These are phyloP conservation scores for Calliphora vicina DNA, from an alignment of 1,140 invertebrate genomes.

Conservation along the genomic window DNA sequence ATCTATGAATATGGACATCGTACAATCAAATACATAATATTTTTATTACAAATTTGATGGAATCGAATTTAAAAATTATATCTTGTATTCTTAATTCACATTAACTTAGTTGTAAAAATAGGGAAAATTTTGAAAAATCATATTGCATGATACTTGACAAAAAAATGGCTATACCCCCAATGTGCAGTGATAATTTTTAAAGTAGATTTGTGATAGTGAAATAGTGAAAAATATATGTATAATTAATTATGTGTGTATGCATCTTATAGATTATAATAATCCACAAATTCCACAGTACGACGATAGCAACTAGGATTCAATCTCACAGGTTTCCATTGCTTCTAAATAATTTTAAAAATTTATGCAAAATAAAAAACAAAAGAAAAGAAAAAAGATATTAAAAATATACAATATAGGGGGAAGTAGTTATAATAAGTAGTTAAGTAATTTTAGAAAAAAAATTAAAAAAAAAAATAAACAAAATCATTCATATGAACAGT, in stretches of 20 bases:
- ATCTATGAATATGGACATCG: too few species aligned
- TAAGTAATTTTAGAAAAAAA: neutral
- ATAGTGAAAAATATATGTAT: neutral
- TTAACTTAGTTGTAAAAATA: too few species aligned
- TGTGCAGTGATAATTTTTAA: neutral
- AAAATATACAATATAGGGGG: slow-evolving; percentile 36
- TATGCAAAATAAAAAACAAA: slow-evolving; percentile 44
- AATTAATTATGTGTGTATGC: neutral
- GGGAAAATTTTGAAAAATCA: too few species aligned
- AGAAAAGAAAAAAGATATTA: slow-evolving; percentile 57
- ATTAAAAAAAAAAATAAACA: slow-evolving; percentile 41
- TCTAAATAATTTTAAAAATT: slow-evolving; percentile 54
- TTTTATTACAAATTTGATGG: too few species aligned
- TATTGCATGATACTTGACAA: too few species aligned
- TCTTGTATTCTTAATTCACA: too few species aligned
- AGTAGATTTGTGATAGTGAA: neutral
- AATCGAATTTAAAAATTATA: too few species aligned
- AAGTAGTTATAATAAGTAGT: slow-evolving; percentile 16
- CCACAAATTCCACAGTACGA: slow-evolving; percentile 61
- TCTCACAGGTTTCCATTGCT: slow-evolving; percentile 62
- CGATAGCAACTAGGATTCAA: slow-evolving; percentile 62
- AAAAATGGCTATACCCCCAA: neutral
- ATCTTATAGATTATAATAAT: slow-evolving; percentile 59
- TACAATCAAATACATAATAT: too few species aligned
- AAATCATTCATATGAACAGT: neutral